Base-by-base conservation (phyloP, 2,113 vertebrate genomes). In the Bagarius yarrelli region DNA sequence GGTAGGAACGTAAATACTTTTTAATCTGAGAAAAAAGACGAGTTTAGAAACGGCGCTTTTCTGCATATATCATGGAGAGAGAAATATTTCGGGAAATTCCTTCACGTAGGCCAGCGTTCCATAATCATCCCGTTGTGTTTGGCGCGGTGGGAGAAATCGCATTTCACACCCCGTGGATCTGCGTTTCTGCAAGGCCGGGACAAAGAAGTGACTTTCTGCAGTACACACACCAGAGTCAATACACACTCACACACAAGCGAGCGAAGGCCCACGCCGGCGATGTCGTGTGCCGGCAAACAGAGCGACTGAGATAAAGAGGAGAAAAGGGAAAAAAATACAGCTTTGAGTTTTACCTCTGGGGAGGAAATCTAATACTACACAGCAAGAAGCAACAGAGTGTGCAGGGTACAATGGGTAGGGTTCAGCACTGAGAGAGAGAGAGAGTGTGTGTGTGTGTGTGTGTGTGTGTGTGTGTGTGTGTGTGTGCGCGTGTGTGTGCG, bases 91-190 rank as follows among this genome's bases (percentile, higher is more conserved):
- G 0, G 81, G 64, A 81, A 76, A 78, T 84, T 81, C 83, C 30
- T 34, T 15, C 50, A 27, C 19, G 83, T 86, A 86, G 88, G 89
- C 19, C 55, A 83, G 47, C 11, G 25, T 52, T 89, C 89, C 90
- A 92, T 91, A 88, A 91, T 89, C 82, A 87, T 80, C 88, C 87
- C 19, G 72, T 91, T 92, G 91, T 92, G 63, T 88, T 83, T 83
- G 25, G 63, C 64, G 66, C 78, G 73, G 76, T 81, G 69, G 88
- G 84, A 84, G 89, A 91, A 91, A 88, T 89, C 84, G 83, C 86
- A 91, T 90, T 92, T 92, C 89, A 92, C 92, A 91, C 91, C 87
- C 89, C 81, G 73, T 76, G 64, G 71, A 84, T 78, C 87, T 80
- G 78, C 71, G 81, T 87, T 80, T 76, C 84, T 77, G 83, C 50